A percentile compares a stretch with the other conserved stretches of the same genome.
These are phyloP conservation scores for Wasmannia auropunctata DNA, from an alignment of 1,140 invertebrate genomes.

Conservation along the genomic window DNA sequence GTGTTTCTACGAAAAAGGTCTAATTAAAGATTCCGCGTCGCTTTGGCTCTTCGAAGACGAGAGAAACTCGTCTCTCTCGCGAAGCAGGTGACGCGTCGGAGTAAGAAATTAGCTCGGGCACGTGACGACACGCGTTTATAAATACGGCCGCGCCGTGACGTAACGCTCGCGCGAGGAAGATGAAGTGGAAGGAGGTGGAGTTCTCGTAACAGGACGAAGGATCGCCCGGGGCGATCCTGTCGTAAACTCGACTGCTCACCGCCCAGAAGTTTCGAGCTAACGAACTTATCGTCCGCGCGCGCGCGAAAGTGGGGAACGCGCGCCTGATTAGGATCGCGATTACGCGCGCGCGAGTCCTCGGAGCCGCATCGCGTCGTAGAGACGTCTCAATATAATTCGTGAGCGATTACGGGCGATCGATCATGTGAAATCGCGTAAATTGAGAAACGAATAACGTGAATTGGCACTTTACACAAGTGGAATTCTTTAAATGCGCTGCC, in stretches of 20 bases:
- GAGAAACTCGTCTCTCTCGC: neutral
- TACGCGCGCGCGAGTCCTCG: neutral
- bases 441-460: neutral
- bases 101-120: slow-evolving; percentile 47
- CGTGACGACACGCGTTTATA: slow-evolving; percentile 51
- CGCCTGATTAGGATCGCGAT: slow-evolving; percentile 11
- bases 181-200: slow-evolving; percentile 46
- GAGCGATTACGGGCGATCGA: neutral
- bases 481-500: neutral
- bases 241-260: slow-evolving; percentile 44
- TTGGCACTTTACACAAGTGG: neutral
- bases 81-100: neutral
- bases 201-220: slow-evolving; percentile 53
- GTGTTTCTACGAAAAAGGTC: neutral
- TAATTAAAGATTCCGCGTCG: neutral
- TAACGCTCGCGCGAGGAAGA: slow-evolving; percentile 41
- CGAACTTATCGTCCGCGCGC: slow-evolving; percentile 51
- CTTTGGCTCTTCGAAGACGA: neutral
- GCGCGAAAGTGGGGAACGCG: neutral
- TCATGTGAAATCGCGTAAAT: neutral
- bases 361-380: neutral
- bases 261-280: slow-evolving; percentile 64
- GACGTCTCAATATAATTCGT: slow-evolving; percentile 4
- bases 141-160: slow-evolving; percentile 44
- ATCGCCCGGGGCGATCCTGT: slow-evolving; percentile 56